Percentiles rank a stretch among this genome's conserved stretches.
Evolutionary conservation across 2,113 vertebrate species (phyloP).

Genomic region (Ibidorhyncha struthersii): DNA sequence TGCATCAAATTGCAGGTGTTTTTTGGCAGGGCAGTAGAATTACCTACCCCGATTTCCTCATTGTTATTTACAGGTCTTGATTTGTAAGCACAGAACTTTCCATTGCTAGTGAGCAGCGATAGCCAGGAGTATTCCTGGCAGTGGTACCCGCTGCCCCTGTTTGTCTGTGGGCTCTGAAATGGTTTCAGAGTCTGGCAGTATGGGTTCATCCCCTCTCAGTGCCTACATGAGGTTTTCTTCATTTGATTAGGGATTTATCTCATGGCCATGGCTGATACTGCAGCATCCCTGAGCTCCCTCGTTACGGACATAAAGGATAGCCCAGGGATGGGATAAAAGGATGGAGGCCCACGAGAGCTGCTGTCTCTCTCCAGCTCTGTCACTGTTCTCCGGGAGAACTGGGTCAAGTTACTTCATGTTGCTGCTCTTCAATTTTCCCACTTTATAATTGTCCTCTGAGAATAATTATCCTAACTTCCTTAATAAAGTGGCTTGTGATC

Average conservation of each 20-base stretch:
- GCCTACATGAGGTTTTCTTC: neutral
- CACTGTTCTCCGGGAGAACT: neutral
- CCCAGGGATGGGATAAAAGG: neutral
- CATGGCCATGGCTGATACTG: fast-evolving
- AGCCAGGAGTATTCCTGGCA: neutral
- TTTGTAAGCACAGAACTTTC: neutral
- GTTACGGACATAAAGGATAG: neutral
- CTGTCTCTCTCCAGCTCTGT: neutral
- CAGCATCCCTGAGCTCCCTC: neutral
- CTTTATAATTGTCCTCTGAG: constrained; percentile 18
- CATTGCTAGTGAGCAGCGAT: fast-evolving
- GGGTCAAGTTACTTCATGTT: constrained; percentile 15
- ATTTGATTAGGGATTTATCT: neutral
- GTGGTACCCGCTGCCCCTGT: neutral
- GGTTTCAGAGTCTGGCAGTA: neutral
- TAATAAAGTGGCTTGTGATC: neutral
- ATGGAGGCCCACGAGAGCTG: neutral
- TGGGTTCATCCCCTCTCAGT: neutral
- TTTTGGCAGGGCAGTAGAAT: neutral
- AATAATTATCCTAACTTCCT: neutral
- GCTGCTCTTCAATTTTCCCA: neutral
- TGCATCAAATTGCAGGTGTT: neutral
- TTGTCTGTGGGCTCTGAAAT: neutral
- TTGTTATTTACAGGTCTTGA: neutral
- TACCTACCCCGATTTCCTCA: neutral